Percentiles rank a stretch among this genome's conserved stretches.
These are phyloP conservation scores for Myiotriccus ornatus DNA, from an alignment of 2,797 vertebrate species.

Conservation along the genomic window DNA sequence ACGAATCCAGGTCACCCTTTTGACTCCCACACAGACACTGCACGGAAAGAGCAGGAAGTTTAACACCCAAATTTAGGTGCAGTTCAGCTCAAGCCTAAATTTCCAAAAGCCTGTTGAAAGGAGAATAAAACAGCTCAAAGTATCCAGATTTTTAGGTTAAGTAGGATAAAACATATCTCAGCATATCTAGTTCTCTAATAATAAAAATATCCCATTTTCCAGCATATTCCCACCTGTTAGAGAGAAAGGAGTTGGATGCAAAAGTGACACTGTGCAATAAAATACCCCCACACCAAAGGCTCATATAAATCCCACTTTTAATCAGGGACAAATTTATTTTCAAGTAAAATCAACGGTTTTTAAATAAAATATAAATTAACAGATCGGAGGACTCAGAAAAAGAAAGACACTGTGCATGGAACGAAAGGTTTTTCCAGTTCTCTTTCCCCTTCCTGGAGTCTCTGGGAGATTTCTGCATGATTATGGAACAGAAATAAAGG, in stretches of 20 bases:
- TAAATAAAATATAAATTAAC: conserved; percentile 68
- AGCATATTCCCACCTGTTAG: neutral
- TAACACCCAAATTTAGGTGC: neutral
- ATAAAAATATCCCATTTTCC: neutral
- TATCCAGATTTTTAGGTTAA: neutral
- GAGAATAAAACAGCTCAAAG: neutral
- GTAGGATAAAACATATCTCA: neutral
- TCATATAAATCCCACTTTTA: conserved; percentile 61
- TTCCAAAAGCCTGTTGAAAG: neutral
- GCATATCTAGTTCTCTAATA: neutral
- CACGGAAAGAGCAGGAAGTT: neutral
- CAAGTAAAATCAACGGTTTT: conserved; percentile 44
- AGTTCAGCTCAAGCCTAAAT: neutral
- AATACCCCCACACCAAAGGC: neutral
- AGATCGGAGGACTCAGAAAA: neutral
- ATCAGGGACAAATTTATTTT: conserved; percentile 28
- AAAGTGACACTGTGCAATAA: neutral
- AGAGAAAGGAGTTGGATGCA: neutral
- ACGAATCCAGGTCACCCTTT: neutral
- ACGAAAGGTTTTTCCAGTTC: neutral
- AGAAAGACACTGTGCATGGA: neutral
- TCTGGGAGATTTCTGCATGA: neutral
- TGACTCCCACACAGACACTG: neutral
- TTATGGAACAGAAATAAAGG: neutral
- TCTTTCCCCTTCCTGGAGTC: neutral